A percentile compares a stretch with the other conserved stretches of the same genome.
Evolutionary conservation across 2,888 invertebrate genomes (phyloP).

Genomic region (Aporophyla lueneburgensis): DNA sequence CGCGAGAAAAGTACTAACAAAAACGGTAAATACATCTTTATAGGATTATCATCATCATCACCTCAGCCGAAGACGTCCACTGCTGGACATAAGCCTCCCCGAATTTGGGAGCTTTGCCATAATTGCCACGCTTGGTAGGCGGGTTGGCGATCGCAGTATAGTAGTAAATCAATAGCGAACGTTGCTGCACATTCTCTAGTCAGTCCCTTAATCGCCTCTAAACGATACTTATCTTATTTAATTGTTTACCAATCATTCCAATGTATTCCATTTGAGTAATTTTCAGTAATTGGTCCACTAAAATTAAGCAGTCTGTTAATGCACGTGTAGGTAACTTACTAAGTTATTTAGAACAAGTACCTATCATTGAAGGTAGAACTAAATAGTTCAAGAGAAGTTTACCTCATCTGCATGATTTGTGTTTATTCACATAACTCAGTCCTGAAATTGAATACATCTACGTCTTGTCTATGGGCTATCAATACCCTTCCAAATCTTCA

Average conservation of each 20-base stretch:
- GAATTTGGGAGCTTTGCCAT: too few relatives aligned
- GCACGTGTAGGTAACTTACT: conserved; percentile 11
- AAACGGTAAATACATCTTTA: too few relatives aligned
- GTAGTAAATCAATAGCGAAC: too few relatives aligned
- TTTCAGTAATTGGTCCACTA: background rate
- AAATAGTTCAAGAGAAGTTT: conserved; percentile 23
- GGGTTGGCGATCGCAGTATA: too few relatives aligned
- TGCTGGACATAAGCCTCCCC: too few relatives aligned
- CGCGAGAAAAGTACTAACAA: too few relatives aligned
- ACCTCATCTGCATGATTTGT: conserved; percentile 22
- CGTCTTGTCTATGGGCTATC: background rate
- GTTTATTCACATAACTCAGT: conserved; percentile 18
- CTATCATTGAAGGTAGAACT: conserved; percentile 12
- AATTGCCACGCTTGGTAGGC: too few relatives aligned
- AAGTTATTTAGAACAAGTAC: conserved; percentile 16
- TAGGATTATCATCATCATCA: too few relatives aligned
- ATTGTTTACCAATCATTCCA: background rate
- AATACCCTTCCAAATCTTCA: background rate
- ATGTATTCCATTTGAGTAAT: background rate
- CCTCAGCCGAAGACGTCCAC: too few relatives aligned
- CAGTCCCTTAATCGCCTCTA: too few relatives aligned
- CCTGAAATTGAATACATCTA: background rate
- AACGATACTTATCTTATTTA: background rate
- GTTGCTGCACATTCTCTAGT: too few relatives aligned
- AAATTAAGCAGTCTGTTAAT: conserved; percentile 7